Evolutionary conservation across 2,888 invertebrate genomes (phyloP), one percentile per base, ranked within the genome.

Genomic region (Blera fallax): DNA sequence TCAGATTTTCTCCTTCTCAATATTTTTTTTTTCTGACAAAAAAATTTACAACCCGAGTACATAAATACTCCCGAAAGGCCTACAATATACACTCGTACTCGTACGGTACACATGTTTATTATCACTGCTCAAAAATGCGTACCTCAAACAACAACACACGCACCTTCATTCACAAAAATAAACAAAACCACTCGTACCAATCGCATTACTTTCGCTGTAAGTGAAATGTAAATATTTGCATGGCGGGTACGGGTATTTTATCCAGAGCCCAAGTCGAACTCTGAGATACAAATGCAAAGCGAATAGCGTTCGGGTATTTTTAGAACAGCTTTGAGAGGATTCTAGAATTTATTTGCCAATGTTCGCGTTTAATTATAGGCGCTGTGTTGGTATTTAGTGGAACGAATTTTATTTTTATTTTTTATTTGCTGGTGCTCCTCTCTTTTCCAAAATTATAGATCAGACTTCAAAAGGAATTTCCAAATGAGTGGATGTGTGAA

Each of bases 171-270:
- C 45, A 58, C 24, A 60, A 56, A 80, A 72, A 69, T 24, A 69
- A 72, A 79, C 32, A 67, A 58, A 73, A 73, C 65, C n/a, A n/a
- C n/a, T n/a, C n/a, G n/a, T 34, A 72, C 72, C 50, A 43, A 83
- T 79, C 62, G 73, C 67, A 73, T 83, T 74, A 84, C 79, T 78
- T 79, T 74, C 65, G 76, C 70, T 76, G 76, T 76, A 80, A 79
- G 84, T 84, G 79, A 80, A 85, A 76, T 85, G 85, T 85, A 85
- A 85, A 85, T 85, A 85, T 85, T 85, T 80, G 85, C 85, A 72
- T 62, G 76, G 74, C 72, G 76, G 76, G 65, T 70, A 72, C 72
- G 76, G 76, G 65, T 70, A 72, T 72, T 80, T 80, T 85, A 85
- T 85, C 85, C 85, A 85, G 85, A 85, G 56, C 37, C 62, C 40